Evolutionary conservation across 2,797 vertebrate genomes (phyloP).

Genomic region (Gouania willdenowi): DNA sequence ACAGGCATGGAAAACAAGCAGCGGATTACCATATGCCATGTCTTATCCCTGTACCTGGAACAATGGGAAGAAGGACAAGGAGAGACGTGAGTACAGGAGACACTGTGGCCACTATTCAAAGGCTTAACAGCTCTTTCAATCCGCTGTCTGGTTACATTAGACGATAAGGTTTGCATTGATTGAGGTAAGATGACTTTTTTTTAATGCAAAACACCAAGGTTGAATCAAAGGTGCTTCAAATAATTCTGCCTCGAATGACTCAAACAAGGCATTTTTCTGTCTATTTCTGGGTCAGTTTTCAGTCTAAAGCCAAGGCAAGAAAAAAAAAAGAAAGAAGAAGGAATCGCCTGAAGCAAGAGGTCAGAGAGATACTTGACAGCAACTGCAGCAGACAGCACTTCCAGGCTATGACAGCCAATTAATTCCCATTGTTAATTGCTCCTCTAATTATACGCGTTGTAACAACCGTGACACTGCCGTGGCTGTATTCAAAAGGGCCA

Average conservation of each 20-base stretch:
- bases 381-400: constrained; percentile 22
- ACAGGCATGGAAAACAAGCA: constrained; percentile 15
- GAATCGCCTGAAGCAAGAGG: not conserved
- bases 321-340: too few relatives aligned
- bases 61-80: constrained; percentile 4
- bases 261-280: too few relatives aligned
- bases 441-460: constrained; percentile 59
- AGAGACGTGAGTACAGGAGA: constrained; percentile 2
- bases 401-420: constrained; percentile 54
- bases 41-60: constrained; percentile 4
- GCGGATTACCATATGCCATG: not conserved
- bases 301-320: too few relatives aligned
- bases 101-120: not conserved
- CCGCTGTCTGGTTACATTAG: too few relatives aligned
- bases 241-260: too few relatives aligned
- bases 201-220: too few relatives aligned
- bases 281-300: too few relatives aligned
- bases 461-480: constrained; percentile 51
- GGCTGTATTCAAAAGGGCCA: constrained; percentile 47
- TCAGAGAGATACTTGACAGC: constrained; percentile 10
- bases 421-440: constrained; percentile 65
- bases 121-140: too few relatives aligned
- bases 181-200: too few relatives aligned
- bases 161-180: too few relatives aligned
- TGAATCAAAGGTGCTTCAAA: too few relatives aligned